phyloP scores from a whole-genome alignment of 2,888 invertebrate genomes.

The Polylopha cassiicola region DNA sequence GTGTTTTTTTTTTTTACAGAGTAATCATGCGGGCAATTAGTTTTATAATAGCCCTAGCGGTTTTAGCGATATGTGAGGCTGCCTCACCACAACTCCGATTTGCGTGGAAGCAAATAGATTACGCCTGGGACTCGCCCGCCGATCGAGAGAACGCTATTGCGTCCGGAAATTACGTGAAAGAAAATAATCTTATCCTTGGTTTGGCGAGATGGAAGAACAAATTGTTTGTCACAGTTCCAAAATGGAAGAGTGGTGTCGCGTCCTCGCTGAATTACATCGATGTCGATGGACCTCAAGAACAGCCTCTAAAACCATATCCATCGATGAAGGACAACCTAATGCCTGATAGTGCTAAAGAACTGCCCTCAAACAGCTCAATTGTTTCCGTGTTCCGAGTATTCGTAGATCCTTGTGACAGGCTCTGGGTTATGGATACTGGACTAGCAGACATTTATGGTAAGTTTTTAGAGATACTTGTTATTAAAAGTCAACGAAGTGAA shows the following conservation, averaged over 20 bases:
- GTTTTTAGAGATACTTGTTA: slow-evolving; percentile 13
- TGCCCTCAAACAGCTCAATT: slow-evolving; percentile 78
- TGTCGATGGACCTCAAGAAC: slow-evolving; percentile 81
- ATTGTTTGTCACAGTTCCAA: slow-evolving; percentile 82
- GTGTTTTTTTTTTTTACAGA: slow-evolving; percentile 40
- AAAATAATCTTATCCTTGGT: slow-evolving; percentile 83
- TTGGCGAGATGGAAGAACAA: slow-evolving; percentile 84
- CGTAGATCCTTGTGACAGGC: slow-evolving; percentile 85
- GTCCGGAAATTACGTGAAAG: slow-evolving; percentile 77
- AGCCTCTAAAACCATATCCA: slow-evolving; percentile 85
- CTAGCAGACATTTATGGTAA: slow-evolving; percentile 84
- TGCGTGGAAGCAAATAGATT: slow-evolving; percentile 83
- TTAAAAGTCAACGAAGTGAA: neutral
- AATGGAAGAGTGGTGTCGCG: slow-evolving; percentile 84
- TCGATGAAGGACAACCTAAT: slow-evolving; percentile 87
- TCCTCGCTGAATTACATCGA: slow-evolving; percentile 83
- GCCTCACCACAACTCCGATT: slow-evolving; percentile 79
- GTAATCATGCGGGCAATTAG: slow-evolving; percentile 45
- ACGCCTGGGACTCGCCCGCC: slow-evolving; percentile 80
- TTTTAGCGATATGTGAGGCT: slow-evolving; percentile 47
- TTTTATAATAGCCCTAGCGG: slow-evolving; percentile 45
- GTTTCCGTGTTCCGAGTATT: slow-evolving; percentile 85
- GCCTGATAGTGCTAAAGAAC: slow-evolving; percentile 63
- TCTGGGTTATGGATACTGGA: slow-evolving; percentile 91
- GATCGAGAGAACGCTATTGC: slow-evolving; percentile 78